phyloP scores from a whole-genome alignment of 2,113 vertebrate genomes.

The Malurus elegans region DNA sequence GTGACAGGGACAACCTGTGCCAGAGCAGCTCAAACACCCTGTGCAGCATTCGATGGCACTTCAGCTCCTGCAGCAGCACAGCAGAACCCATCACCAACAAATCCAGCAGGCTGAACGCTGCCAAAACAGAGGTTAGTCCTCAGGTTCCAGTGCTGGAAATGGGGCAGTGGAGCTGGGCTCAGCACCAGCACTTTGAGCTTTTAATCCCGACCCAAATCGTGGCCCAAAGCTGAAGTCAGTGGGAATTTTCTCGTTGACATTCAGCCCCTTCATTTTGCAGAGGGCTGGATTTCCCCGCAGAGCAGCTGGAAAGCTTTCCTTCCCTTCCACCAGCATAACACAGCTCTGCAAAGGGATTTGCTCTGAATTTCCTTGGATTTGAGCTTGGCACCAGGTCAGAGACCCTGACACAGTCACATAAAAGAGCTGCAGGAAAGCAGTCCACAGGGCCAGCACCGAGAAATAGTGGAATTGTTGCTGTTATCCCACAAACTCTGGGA shows the following conservation, averaged over 20 bases:
- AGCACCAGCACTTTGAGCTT: background rate
- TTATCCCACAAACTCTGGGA: background rate
- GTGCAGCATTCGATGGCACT: accelerated
- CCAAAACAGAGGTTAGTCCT: background rate
- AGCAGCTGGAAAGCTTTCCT: background rate
- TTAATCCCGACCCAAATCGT: background rate
- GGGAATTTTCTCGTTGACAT: background rate
- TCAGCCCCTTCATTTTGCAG: background rate
- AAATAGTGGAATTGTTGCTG: background rate
- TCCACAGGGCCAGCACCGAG: background rate
- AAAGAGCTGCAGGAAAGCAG: background rate
- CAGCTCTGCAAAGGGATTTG: background rate
- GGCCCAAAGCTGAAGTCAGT: background rate
- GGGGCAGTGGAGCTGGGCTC: background rate
- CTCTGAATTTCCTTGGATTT: background rate
- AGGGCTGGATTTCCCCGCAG: background rate
- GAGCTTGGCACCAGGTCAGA: background rate
- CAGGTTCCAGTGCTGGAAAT: background rate
- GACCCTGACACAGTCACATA: background rate
- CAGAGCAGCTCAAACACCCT: background rate
- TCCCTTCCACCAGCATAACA: background rate
- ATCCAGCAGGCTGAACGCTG: background rate
- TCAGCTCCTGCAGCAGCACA: background rate
- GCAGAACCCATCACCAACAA: background rate
- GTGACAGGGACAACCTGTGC: background rate